phyloP scores from a whole-genome alignment of 2,888 invertebrate species.

The Cryptus viduatorius region DNA sequence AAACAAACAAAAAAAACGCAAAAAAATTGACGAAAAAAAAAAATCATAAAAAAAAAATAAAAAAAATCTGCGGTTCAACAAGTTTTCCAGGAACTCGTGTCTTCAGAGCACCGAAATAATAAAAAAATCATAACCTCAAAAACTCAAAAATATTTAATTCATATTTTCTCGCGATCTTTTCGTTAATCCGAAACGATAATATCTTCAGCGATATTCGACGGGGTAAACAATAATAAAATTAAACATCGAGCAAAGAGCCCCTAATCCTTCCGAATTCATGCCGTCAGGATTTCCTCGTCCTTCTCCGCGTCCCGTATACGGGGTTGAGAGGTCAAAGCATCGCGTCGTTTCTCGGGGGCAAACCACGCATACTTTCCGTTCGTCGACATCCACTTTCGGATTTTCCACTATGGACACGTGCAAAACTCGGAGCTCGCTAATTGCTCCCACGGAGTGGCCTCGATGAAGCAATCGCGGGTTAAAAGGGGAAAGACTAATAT shows the following conservation, averaged over 20 bases:
- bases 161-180: neutral
- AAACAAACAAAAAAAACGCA: too few species aligned
- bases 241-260: neutral
- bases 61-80: neutral
- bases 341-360: neutral
- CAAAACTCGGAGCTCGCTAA: slow-evolving; percentile 39
- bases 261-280: too few species aligned
- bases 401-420: slow-evolving; percentile 8
- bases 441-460: slow-evolving; percentile 41
- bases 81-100: neutral
- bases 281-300: too few species aligned
- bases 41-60: neutral
- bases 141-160: neutral
- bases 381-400: slow-evolving; percentile 22
- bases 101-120: neutral
- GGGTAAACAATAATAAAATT: neutral
- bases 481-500: slow-evolving; percentile 32
- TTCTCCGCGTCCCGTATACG: neutral
- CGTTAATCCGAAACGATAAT: neutral
- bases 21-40: neutral
- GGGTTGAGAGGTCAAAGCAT: neutral
- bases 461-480: slow-evolving; percentile 1
- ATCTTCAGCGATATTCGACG: neutral
- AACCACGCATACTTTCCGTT: neutral
- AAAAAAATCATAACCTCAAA: neutral